Conservation (phyloP, 1,140 invertebrate species). For the Pectinophora gossypiella region DNA sequence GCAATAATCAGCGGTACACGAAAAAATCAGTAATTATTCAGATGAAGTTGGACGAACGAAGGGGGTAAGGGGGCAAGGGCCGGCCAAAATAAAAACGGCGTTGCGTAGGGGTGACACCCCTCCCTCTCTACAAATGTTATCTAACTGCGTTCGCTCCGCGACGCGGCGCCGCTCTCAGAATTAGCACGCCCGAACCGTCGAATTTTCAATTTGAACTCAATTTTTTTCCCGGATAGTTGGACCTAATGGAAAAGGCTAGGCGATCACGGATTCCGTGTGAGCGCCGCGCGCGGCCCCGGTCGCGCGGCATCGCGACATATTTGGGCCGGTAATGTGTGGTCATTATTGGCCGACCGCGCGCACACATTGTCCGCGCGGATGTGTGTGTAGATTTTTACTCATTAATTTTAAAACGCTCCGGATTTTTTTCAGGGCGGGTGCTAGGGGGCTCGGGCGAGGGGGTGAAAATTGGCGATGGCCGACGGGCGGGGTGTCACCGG, state of each 20-base stretch:
- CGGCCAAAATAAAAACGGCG: conserved; percentile 74
- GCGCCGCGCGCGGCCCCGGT: conserved; percentile 1
- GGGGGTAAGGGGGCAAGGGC: conserved; percentile 69
- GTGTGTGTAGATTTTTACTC: conserved; percentile 75
- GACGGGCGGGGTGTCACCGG: conserved; percentile 70
- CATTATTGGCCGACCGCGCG: conserved; percentile 53
- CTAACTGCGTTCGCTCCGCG: conserved; percentile 69
- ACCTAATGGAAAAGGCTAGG: conserved; percentile 58
- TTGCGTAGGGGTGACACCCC: conserved; percentile 71
- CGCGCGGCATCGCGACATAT: conserved; percentile 29
- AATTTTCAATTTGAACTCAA: conserved; percentile 70
- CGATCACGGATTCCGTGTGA: conserved; percentile 42
- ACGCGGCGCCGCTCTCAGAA: conserved; percentile 55
- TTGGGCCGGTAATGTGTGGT: conserved; percentile 48
- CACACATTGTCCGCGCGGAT: conserved; percentile 52
- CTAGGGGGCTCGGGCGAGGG: conserved; percentile 51
- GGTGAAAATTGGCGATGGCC: conserved; percentile 73
- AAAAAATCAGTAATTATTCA: conserved; percentile 76
- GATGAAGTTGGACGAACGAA: conserved; percentile 73
- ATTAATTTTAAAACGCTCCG: conserved; percentile 77
- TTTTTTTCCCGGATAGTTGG: conserved; percentile 67
- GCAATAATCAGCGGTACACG: conserved; percentile 74
- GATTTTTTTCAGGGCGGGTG: conserved; percentile 75
- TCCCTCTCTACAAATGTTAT: conserved; percentile 70
- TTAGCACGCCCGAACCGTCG: conserved; percentile 58